Percentiles rank a stretch among this genome's conserved stretches.
Conservation (phyloP, 2,797 vertebrate species). For the Epinephelus coioides region DNA sequence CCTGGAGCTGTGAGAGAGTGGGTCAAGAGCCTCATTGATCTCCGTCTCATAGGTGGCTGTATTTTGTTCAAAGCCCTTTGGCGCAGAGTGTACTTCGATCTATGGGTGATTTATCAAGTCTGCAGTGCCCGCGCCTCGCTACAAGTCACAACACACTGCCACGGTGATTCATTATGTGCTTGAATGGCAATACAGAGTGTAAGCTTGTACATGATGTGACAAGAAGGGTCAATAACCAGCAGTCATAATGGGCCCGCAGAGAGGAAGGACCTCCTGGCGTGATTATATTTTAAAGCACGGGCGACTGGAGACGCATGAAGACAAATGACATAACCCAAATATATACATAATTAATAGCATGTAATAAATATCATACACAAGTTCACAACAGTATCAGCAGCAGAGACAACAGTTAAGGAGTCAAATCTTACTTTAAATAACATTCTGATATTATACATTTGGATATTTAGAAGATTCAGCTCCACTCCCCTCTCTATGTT, state of each 20-base stretch:
- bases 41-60: slow-evolving; percentile 81
- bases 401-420: background rate
- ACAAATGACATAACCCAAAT: slow-evolving; percentile 32
- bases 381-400: slow-evolving; percentile 5
- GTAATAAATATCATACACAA: background rate
- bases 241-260: slow-evolving; percentile 61
- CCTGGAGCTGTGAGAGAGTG: slow-evolving; percentile 78
- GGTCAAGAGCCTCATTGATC: slow-evolving; percentile 90
- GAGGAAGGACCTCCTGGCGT: slow-evolving; percentile 34
- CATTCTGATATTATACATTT: too few species aligned
- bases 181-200: slow-evolving; percentile 72
- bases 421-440: too few species aligned
- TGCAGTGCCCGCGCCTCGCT: slow-evolving; percentile 73
- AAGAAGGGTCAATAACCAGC: slow-evolving; percentile 76
- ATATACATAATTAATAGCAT: slow-evolving; percentile 26
- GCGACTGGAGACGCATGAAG: slow-evolving; percentile 2
- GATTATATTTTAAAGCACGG: slow-evolving; percentile 36
- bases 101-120: slow-evolving; percentile 88
- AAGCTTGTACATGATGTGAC: slow-evolving; percentile 72
- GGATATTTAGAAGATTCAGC: too few species aligned
- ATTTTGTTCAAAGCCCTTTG: slow-evolving; percentile 88
- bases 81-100: slow-evolving; percentile 79
- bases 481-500: too few species aligned
- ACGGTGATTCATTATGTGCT: slow-evolving; percentile 83
- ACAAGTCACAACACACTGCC: slow-evolving; percentile 78